A percentile compares a stretch with the other conserved stretches of the same genome.
Conservation (phyloP, 2,113 vertebrate genomes). For the Clarias gariepinus region DNA sequence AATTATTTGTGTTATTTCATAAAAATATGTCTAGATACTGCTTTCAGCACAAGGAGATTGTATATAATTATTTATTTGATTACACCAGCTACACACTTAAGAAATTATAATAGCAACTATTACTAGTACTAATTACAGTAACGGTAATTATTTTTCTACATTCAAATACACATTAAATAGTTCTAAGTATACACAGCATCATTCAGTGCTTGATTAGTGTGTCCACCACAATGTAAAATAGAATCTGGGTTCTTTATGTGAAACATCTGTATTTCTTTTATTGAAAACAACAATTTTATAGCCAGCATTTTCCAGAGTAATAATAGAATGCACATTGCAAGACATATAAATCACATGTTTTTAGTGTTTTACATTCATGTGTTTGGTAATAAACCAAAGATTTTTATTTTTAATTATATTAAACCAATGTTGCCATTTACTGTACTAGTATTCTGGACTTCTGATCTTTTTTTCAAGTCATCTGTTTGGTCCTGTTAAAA, state of each 20-base stretch:
- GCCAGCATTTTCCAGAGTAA: not conserved
- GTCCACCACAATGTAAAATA: constrained; percentile 43
- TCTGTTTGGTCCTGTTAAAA: not conserved
- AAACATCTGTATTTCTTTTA: constrained; percentile 12
- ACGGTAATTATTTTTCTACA: constrained; percentile 63
- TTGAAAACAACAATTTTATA: not conserved
- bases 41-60: constrained; percentile 82
- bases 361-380: not conserved
- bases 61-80: constrained; percentile 99
- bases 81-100: constrained; percentile 78
- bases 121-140: no score
- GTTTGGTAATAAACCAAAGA: not conserved
- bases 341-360: not conserved
- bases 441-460: no score
- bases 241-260: constrained; percentile 41
- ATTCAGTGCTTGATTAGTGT: constrained; percentile 49
- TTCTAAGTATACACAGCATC: constrained; percentile 17
- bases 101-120: constrained; percentile 68
- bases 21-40: constrained; percentile 59
- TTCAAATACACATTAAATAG: constrained; percentile 53
- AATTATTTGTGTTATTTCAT: constrained; percentile 87
- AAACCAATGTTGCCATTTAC: not conserved
- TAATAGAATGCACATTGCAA: not conserved
- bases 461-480: not conserved
- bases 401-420: not conserved